Conservation (phyloP, 2,797 vertebrate genomes). For the Falco cherrug region DNA sequence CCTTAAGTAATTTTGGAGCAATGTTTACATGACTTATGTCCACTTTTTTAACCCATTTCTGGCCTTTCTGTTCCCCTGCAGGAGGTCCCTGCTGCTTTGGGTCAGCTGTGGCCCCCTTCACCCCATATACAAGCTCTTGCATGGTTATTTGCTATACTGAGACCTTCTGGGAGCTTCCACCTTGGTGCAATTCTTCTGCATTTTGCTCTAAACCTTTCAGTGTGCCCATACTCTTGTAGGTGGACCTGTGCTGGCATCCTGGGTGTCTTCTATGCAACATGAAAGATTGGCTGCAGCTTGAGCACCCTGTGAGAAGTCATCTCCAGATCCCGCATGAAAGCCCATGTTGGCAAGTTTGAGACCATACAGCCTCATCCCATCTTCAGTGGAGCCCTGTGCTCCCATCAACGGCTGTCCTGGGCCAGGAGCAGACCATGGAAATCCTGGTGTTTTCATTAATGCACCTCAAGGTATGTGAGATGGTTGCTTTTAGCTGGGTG, state of each 20-base stretch:
- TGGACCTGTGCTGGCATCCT: not conserved
- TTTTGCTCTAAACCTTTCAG: not conserved
- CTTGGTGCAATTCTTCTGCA: not conserved
- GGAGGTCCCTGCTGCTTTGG: not conserved
- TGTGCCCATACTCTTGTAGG: not conserved
- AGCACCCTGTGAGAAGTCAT: not conserved
- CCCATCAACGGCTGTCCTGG: not conserved
- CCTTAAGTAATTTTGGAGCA: not conserved
- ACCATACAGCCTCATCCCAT: not conserved
- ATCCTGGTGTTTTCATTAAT: not conserved
- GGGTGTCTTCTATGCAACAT: not conserved
- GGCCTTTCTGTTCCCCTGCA: not conserved
- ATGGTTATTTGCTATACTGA: not conserved
- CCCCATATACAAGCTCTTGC: accelerated
- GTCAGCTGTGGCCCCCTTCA: not conserved
- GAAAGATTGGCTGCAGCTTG: not conserved
- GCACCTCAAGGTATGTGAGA: not conserved
- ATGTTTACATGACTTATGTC: not conserved
- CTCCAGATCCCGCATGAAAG: not conserved
- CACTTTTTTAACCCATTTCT: not conserved
- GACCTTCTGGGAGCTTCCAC: not conserved
- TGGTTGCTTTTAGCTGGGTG: not conserved
- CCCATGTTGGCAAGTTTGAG: not conserved
- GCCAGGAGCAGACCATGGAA: not conserved
- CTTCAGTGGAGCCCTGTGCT: not conserved